A percentile compares a stretch with the other conserved stretches of the same genome.
Conservation (phyloP, 30 jellyfish, hydroid and myxozoan genomes). For the Catostylus mosaicus region DNA sequence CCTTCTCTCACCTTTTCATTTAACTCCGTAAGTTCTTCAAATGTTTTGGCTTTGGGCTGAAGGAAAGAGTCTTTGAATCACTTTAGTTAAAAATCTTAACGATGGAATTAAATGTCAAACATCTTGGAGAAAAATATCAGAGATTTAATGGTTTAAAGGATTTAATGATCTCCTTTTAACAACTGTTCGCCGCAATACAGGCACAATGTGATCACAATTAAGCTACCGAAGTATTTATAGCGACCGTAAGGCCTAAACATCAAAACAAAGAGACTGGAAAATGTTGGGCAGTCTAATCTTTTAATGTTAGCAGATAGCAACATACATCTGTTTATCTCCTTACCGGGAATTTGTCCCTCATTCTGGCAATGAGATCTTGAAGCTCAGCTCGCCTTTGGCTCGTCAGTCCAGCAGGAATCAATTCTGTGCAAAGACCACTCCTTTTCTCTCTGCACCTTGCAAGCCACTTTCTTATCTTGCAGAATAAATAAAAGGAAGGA, state of each 20-base stretch:
- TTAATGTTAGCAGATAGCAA: not conserved
- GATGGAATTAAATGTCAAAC: too few species aligned
- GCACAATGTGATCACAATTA: too few species aligned
- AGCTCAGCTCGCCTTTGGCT: constrained; percentile 71
- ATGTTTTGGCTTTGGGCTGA: constrained; percentile 33
- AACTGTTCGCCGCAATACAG: too few species aligned
- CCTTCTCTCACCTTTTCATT: constrained; percentile 32
- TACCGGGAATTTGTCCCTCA: constrained; percentile 79
- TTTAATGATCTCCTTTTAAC: too few species aligned
- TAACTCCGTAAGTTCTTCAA: constrained; percentile 41
- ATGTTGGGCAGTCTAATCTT: not conserved
- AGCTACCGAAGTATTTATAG: too few species aligned
- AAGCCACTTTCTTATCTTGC: constrained; percentile 86
- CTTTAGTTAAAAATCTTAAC: too few species aligned
- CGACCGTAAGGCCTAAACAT: not conserved
- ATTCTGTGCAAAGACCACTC: constrained; percentile 38
- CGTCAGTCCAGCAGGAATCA: constrained; percentile 74
- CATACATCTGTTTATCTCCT: not conserved
- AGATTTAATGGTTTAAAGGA: too few species aligned
- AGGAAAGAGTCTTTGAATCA: too few species aligned
- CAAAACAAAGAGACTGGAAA: not conserved
- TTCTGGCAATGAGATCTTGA: constrained; percentile 62
- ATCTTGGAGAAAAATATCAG: too few species aligned
- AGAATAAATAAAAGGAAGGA: too few species aligned
- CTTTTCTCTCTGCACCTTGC: constrained; percentile 57